Evolutionary conservation across 2,113 vertebrate genomes (phyloP), one percentile per base, ranked within the genome.

Genomic region (Podocnemis expansa): DNA sequence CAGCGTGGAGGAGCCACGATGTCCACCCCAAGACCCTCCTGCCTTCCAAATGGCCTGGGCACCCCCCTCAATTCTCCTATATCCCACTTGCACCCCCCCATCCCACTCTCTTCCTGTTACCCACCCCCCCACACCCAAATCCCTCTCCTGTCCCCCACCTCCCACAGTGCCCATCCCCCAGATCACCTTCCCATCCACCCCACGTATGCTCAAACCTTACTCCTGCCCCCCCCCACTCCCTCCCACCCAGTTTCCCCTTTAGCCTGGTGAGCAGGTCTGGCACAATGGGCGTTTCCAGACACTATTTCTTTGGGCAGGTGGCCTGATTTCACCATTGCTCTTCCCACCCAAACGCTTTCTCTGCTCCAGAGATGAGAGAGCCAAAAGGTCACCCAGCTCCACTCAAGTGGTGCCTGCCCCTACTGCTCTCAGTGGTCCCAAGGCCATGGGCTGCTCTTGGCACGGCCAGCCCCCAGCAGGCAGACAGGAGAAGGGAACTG

Each of bases 71-170:
- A 25, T 47, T 75, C 54, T n/a, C 45, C 47, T 10, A 47, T 47
- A 47, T 47, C 54, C n/a, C 19, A 3, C n/a, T n/a, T 58, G 25
- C 7, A 21, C 78, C 60, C 49, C 6, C 49, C 67, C 38, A 34
- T 0, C 1, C 34, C 4, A 24, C 49, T n/a, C n/a, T n/a, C n/a
- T n/a, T 70, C 84, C 41, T 80, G 89, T 27, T 19, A 27, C 6
- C 82, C 34, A 31, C 6, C 4, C 31, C 63, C 17, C 8, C n/a
- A n/a, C n/a, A n/a, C n/a, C 38, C 45, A 17, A 9, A 34, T 0
- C 1, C 34, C 4, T 27, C 49, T 70, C 84, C 41, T 80, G 89
- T 27, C 24, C 31, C 6, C 82, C 34, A 31, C 6, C 4, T 34
- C 63, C 17, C 8, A 14, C 21, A 7, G 8, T 47, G 47, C 47